Percentiles rank a stretch among this genome's conserved stretches.
Evolutionary conservation across 2,888 invertebrate species (phyloP).

Genomic region (Gnatocerus cornutus): DNA sequence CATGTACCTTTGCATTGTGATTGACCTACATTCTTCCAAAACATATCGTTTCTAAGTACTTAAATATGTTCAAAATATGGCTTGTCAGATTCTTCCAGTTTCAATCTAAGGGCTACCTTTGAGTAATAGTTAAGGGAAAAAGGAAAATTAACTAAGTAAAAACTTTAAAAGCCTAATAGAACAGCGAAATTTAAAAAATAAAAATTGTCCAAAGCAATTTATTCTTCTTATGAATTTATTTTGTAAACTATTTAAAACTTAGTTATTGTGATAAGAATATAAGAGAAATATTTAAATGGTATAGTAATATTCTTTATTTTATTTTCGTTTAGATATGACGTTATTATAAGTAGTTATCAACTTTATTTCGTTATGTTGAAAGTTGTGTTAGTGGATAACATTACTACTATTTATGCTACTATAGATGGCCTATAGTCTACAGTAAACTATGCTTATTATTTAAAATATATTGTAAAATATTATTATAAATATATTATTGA

Average conservation of each 20-base stretch:
- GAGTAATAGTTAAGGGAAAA: slow-evolving; percentile 47
- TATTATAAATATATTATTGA: slow-evolving; percentile 61
- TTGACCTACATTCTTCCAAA: slow-evolving; percentile 49
- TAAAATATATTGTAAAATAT: slow-evolving; percentile 58
- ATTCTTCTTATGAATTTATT: slow-evolving; percentile 56
- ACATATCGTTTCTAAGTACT: slow-evolving; percentile 56
- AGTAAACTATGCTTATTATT: slow-evolving; percentile 57
- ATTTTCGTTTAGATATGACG: slow-evolving; percentile 50
- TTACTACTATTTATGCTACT: slow-evolving; percentile 55
- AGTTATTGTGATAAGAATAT: slow-evolving; percentile 58
- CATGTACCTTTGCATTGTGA: slow-evolving; percentile 48
- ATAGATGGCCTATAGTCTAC: slow-evolving; percentile 59
- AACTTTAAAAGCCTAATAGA: slow-evolving; percentile 61
- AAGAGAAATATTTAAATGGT: slow-evolving; percentile 53
- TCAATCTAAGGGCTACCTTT: slow-evolving; percentile 53
- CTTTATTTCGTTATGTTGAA: slow-evolving; percentile 39
- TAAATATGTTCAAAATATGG: slow-evolving; percentile 55
- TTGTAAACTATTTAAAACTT: slow-evolving; percentile 51
- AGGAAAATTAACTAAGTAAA: slow-evolving; percentile 40
- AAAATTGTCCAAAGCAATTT: slow-evolving; percentile 56
- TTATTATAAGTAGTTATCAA: slow-evolving; percentile 12
- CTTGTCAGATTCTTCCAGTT: slow-evolving; percentile 66
- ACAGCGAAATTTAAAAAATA: slow-evolving; percentile 59
- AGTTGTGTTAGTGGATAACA: slow-evolving; percentile 44
- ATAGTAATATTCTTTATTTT: slow-evolving; percentile 55